phyloP scores from a whole-genome alignment of 2,113 vertebrate genomes.

The Ranitomeya imitator region DNA sequence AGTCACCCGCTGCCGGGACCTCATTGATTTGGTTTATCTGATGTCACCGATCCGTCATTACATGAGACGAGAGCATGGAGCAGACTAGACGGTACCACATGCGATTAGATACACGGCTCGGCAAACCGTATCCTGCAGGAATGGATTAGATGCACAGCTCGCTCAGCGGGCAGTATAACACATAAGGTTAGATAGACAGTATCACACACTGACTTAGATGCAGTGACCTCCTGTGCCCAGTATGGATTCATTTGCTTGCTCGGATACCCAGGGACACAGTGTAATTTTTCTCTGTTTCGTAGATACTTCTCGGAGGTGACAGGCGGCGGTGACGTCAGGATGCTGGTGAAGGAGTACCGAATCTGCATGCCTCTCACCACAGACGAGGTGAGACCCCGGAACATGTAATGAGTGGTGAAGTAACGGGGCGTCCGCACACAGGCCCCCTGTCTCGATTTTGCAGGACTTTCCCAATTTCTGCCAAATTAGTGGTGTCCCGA shows the following conservation, averaged over 20 bases:
- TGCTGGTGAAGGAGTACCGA: slow-evolving; percentile 92
- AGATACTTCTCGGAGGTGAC: slow-evolving; percentile 9
- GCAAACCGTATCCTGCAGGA: background rate
- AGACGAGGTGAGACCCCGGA: slow-evolving; percentile 79
- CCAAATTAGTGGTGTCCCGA: too few relatives aligned
- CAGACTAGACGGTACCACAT: background rate
- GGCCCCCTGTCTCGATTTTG: too few relatives aligned
- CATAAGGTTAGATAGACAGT: background rate
- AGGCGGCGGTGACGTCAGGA: slow-evolving; percentile 62
- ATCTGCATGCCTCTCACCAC: slow-evolving; percentile 93
- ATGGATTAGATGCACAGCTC: background rate
- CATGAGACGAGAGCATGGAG: too few relatives aligned
- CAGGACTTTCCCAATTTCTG: too few relatives aligned
- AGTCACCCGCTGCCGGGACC: background rate
- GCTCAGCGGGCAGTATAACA: background rate
- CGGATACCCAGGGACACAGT: background rate
- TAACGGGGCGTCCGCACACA: too few relatives aligned
- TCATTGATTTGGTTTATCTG: background rate
- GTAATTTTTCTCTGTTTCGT: background rate
- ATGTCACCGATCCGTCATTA: background rate
- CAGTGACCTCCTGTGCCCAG: background rate
- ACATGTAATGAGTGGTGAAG: background rate
- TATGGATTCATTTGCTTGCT: too few relatives aligned
- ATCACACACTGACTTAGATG: background rate
- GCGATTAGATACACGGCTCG: background rate